Evolutionary conservation across 2,888 invertebrate species (phyloP).

Genomic region (Agonum fuliginosum): DNA sequence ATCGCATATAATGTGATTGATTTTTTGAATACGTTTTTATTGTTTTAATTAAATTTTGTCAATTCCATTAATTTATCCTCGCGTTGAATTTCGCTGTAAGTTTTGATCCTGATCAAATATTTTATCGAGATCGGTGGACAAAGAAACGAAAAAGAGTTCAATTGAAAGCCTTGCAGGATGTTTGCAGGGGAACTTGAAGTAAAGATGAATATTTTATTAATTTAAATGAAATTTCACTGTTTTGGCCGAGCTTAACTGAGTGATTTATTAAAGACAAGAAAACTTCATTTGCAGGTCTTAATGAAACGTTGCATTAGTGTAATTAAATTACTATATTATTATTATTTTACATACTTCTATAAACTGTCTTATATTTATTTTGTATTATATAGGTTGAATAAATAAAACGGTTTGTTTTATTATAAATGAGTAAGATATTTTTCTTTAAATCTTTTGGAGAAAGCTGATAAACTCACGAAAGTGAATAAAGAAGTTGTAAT

Average conservation of each 20-base stretch:
- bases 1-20: too few relatives aligned
- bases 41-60: neutral
- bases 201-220: slow-evolving; percentile 28
- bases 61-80: neutral
- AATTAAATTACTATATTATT: too few relatives aligned
- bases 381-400: too few relatives aligned
- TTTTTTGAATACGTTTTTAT: neutral
- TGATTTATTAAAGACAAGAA: neutral
- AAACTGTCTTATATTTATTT: too few relatives aligned
- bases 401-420: too few relatives aligned
- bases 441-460: too few relatives aligned
- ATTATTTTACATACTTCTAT: too few relatives aligned
- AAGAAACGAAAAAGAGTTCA: slow-evolving; percentile 1
- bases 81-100: neutral
- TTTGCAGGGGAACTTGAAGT: slow-evolving; percentile 1
- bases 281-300: neutral
- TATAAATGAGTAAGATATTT: too few relatives aligned
- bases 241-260: neutral
- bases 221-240: slow-evolving; percentile 16
- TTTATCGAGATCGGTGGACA: slow-evolving; percentile 2
- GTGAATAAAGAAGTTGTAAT: neutral
- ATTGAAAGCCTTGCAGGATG: neutral
- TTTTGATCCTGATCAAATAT: slow-evolving; percentile 13
- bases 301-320: too few relatives aligned
- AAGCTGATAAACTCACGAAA: too few relatives aligned